Base-by-base conservation (phyloP, 2,888 invertebrate genomes). In the Xestia ashworthii region DNA sequence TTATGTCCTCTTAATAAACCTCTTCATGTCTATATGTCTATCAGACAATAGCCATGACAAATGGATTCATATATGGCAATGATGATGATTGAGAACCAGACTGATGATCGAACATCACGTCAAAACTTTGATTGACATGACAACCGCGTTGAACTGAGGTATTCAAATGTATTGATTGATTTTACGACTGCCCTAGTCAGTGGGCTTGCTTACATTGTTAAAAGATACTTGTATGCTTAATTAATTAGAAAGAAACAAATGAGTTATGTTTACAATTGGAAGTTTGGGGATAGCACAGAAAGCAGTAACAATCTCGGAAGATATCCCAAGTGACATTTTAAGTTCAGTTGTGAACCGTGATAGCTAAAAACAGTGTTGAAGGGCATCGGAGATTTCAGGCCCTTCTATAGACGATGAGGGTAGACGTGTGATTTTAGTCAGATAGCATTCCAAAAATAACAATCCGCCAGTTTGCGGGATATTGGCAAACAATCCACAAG, bases 1-100 rank as follows among this genome's bases (percentile, higher is more conserved):
- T 77, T 12, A 78, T 84, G 11, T 3, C 22, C 22, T 66, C 81
- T 41, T 78, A 81, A 62, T 74, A 67, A 74, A 65, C 46, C 70
- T 65, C 71, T 82, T 62, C 71, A 75, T 38, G 50, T 11, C 16
- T 76, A 11, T 76, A 76, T 69, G 64, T 50, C 55, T 2, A 65
- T 74, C 76, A 80, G 55, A 86, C 76, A 83, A 80, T 58, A 76
- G 70, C 64, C 71, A 48, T 84, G 82, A 87, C 76, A 81, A 88
- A 86, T 87, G 71, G 69, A 84, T 84, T 80, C 50, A 48, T 62
- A 70, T 41, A 85, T 58, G 71, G 71, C 44, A 48, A 72, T 74
- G 80, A 84, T 62, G 16, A 79, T 84, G 82, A 87, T 82, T 88
- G 78, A 84, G 81, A 81, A 6, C 53, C 32, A 8, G 66, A 80